Evolutionary conservation across 1,140 invertebrate genomes (phyloP).

Genomic region (Philotrypesis tridentata): DNA sequence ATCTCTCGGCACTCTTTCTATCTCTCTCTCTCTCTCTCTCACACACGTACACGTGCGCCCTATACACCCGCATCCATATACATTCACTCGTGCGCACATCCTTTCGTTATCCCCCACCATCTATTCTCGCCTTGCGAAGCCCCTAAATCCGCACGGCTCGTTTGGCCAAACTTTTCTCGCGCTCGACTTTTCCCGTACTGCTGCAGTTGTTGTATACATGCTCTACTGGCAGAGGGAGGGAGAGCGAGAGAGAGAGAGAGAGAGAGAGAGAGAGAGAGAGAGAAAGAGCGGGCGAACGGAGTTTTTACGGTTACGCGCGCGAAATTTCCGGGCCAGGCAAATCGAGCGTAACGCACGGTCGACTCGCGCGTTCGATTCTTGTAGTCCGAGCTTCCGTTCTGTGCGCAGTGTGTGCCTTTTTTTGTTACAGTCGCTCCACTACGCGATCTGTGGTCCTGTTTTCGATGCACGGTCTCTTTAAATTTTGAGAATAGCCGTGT

Average conservation of each 20-base stretch:
- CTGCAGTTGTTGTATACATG: neutral
- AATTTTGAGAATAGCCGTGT: neutral
- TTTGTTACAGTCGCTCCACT: neutral
- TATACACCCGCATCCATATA: neutral
- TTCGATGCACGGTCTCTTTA: neutral
- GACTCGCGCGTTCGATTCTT: constrained; percentile 10
- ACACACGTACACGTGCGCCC: too few relatives aligned
- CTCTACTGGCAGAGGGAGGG: too few relatives aligned
- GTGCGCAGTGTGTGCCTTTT: too few relatives aligned
- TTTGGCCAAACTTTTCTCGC: constrained; percentile 11
- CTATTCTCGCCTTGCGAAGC: constrained; percentile 10
- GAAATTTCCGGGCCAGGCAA: constrained; percentile 4
- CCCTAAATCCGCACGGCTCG: constrained; percentile 20
- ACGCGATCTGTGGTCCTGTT: neutral
- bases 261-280: neutral
- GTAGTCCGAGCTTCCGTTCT: neutral
- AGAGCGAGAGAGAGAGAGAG: neutral
- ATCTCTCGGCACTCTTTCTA: neutral
- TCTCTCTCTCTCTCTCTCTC: too few relatives aligned
- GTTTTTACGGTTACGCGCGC: constrained; percentile 13
- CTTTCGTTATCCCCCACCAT: constrained; percentile 36
- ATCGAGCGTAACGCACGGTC: constrained; percentile 16
- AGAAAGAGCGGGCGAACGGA: neutral
- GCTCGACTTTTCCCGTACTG: neutral
- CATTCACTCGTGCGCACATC: neutral